Evolutionary conservation across 2,113 vertebrate species (phyloP).

Genomic region (Vombatus ursinus): DNA sequence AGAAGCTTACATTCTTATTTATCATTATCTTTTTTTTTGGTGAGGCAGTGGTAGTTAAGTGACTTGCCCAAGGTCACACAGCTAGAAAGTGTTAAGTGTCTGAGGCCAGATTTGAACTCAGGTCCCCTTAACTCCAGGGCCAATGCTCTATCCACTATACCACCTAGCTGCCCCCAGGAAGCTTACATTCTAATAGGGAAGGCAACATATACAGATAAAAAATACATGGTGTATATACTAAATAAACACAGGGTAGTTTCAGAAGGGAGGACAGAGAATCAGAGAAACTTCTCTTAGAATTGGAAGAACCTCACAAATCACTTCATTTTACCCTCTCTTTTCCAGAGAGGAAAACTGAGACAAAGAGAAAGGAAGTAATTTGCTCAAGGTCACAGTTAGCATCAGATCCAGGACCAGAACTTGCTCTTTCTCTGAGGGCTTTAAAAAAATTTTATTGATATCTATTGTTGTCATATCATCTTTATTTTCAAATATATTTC

Average conservation of each 20-base stretch:
- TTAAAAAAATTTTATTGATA: not conserved
- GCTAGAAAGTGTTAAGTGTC: too few relatives aligned
- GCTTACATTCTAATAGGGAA: not conserved
- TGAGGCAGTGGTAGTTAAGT: too few relatives aligned
- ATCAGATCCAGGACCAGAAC: not conserved
- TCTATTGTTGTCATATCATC: not conserved
- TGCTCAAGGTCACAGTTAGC: not conserved
- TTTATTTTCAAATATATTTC: not conserved
- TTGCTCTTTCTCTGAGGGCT: conserved; percentile 60
- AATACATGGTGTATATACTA: not conserved
- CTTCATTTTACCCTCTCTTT: not conserved
- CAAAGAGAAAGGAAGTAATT: not conserved
- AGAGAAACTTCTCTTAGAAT: not conserved
- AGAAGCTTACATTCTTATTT: not conserved
- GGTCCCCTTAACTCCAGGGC: too few relatives aligned
- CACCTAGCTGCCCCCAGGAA: not conserved
- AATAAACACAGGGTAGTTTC: not conserved
- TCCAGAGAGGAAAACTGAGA: not conserved
- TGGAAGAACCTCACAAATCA: not conserved
- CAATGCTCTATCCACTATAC: too few relatives aligned
- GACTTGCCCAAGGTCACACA: too few relatives aligned
- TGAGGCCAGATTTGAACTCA: too few relatives aligned
- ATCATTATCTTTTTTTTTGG: too few relatives aligned
- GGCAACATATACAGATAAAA: not conserved
- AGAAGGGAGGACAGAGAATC: not conserved